Conservation (phyloP, 2,888 invertebrate genomes). For the Aproaerema taeniolella region DNA sequence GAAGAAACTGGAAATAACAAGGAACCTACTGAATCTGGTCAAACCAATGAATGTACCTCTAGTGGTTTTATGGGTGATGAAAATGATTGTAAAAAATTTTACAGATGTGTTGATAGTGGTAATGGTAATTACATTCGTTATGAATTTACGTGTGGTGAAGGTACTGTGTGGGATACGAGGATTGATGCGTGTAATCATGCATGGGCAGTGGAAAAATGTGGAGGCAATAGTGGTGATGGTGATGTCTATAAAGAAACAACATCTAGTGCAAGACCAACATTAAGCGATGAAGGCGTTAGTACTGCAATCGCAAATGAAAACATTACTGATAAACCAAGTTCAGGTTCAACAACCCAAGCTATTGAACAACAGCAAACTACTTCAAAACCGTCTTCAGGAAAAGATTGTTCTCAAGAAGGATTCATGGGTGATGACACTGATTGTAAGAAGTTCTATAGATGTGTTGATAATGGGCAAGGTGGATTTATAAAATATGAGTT, state of each 20-base stretch:
- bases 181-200: slow-evolving; percentile 82
- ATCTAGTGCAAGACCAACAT: slow-evolving; percentile 22
- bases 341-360: neutral
- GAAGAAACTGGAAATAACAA: neutral
- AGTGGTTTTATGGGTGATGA: slow-evolving; percentile 84
- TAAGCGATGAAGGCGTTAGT: slow-evolving; percentile 11
- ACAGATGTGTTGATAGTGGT: slow-evolving; percentile 83
- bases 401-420: slow-evolving; percentile 48
- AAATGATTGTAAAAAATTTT: slow-evolving; percentile 84
- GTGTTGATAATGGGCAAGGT: slow-evolving; percentile 80
- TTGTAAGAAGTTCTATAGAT: slow-evolving; percentile 87
- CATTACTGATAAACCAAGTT: slow-evolving; percentile 1
- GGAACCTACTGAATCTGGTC: neutral
- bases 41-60: slow-evolving; percentile 48
- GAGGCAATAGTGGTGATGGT: slow-evolving; percentile 39
- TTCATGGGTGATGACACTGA: slow-evolving; percentile 82
- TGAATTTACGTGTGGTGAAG: slow-evolving; percentile 84
- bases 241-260: slow-evolving; percentile 24
- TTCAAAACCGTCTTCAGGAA: slow-evolving; percentile 4
- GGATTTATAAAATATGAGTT: slow-evolving; percentile 82
- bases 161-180: slow-evolving; percentile 86
- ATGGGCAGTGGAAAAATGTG: slow-evolving; percentile 72
- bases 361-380: slow-evolving; percentile 20
- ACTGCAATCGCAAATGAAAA: neutral
- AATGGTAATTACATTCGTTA: slow-evolving; percentile 79